Evolutionary conservation across 2,113 vertebrate genomes (phyloP).

Genomic region (Tachycineta bicolor): DNA sequence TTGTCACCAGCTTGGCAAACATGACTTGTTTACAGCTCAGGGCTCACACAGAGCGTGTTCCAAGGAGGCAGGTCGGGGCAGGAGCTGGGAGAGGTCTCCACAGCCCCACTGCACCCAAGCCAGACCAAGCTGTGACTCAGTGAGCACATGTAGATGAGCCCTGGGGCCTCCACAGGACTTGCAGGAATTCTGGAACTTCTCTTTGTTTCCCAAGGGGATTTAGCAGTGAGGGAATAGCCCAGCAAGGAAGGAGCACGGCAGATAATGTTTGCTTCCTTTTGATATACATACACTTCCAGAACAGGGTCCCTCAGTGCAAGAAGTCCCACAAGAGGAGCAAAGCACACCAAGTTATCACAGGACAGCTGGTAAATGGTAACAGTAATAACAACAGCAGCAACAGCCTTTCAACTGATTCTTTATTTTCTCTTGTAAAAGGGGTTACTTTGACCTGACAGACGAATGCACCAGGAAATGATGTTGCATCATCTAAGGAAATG

Average conservation of each 20-base stretch:
- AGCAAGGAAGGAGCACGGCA: not conserved
- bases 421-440: not conserved
- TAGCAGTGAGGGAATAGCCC: not conserved
- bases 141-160: not conserved
- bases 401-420: not conserved
- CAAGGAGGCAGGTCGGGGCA: slow-evolving; percentile 26
- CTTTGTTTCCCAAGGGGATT: not conserved
- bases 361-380: not conserved
- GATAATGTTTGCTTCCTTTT: not conserved
- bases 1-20: not conserved
- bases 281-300: not conserved
- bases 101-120: not conserved
- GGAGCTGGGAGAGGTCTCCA: slow-evolving; percentile 18
- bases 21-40: not conserved
- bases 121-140: slow-evolving; percentile 28
- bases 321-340: not conserved
- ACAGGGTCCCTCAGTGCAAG: not conserved
- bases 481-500: not conserved
- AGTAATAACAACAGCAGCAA: not conserved
- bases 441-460: not conserved
- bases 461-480: not conserved
- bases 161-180: not conserved
- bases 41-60: not conserved
- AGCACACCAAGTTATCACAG: not conserved
- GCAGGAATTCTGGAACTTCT: not conserved